Evolutionary conservation across 2,888 invertebrate genomes (phyloP), one percentile per base, ranked within the genome.

Genomic region (Psococerastis gibbosa): DNA sequence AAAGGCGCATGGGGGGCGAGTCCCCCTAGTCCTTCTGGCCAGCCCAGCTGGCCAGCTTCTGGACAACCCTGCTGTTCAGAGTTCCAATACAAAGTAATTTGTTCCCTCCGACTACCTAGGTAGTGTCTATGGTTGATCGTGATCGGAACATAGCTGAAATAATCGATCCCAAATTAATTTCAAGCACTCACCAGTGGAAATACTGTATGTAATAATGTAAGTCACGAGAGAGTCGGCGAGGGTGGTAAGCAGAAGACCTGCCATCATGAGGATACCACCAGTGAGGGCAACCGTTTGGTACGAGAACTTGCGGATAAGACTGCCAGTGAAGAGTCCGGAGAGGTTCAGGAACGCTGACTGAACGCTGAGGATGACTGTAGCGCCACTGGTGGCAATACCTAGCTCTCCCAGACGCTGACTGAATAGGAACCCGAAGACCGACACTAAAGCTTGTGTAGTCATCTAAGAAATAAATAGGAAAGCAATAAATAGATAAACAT

Each of bases 271-370:
- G 1, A 69, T 34, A 35, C 70, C 67, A 9, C 71, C 73, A 13
- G 60, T 54, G 32, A 67, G 56, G 1, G 71, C 68, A 2, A 71
- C 68, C 50, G 60, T 61, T 22, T 71, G 60, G 9, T 67, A 63
- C 34, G 68, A 66, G 46, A 66, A 66, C 35, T 57, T 60, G 51
- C 68, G 70, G 38, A 78, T 68, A 33, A 77, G 59, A 1, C 74
- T 75, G 1, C 77, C 79, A 9, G 76, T 75, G 47, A 79, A 63
- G 1, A 80, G 66, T 3, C 80, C 77, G 11, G 71, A 69, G 48
- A 74, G 70, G 56, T 73, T 74, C n/a, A 69, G 62, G 38, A 71
- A 65, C 52, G 73, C 69, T 45, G 74, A 67, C 64, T 73, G 75
- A 1, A 75, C 64, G 54, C 76, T 76, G 52, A 75, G 66, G 11